Percentiles rank a stretch among this genome's conserved stretches.
Evolutionary conservation across 2,888 invertebrate species (phyloP).

Genomic region (Amphimallon solstitiale): DNA sequence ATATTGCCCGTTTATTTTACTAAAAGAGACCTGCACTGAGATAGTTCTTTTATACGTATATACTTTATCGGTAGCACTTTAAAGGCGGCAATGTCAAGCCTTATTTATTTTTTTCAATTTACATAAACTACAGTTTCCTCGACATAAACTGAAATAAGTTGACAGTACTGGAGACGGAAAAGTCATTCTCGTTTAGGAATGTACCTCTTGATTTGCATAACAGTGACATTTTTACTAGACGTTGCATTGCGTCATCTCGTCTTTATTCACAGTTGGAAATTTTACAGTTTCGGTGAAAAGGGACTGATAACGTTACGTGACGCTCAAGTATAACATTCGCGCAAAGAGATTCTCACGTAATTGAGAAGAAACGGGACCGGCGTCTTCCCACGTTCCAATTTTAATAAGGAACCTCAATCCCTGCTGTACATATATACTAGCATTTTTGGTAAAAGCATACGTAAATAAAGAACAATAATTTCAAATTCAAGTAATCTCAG

Average conservation of each 20-base stretch:
- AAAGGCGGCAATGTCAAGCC: too few relatives aligned
- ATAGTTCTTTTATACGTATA: too few relatives aligned
- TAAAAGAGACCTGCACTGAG: too few relatives aligned
- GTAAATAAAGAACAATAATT: too few relatives aligned
- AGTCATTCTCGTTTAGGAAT: constrained; percentile 12
- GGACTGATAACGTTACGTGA: constrained; percentile 15
- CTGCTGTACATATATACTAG: not conserved
- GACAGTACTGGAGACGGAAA: constrained; percentile 15
- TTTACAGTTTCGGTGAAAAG: constrained; percentile 10
- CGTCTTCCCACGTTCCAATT: constrained; percentile 11
- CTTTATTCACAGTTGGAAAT: constrained; percentile 15
- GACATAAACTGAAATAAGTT: constrained; percentile 17
- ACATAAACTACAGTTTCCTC: constrained; percentile 22
- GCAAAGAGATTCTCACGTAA: constrained; percentile 9
- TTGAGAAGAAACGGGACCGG: constrained; percentile 7
- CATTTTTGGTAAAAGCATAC: too few relatives aligned
- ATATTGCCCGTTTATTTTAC: too few relatives aligned
- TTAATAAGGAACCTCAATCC: constrained; percentile 9
- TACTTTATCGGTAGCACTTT: too few relatives aligned
- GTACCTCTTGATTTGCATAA: constrained; percentile 19
- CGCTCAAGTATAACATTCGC: not conserved
- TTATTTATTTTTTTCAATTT: constrained; percentile 24
- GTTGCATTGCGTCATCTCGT: constrained; percentile 23
- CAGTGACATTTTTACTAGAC: constrained; percentile 27
- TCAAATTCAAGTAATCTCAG: too few relatives aligned